Conservation (phyloP, 2,797 vertebrate genomes). For the Falco cherrug region DNA sequence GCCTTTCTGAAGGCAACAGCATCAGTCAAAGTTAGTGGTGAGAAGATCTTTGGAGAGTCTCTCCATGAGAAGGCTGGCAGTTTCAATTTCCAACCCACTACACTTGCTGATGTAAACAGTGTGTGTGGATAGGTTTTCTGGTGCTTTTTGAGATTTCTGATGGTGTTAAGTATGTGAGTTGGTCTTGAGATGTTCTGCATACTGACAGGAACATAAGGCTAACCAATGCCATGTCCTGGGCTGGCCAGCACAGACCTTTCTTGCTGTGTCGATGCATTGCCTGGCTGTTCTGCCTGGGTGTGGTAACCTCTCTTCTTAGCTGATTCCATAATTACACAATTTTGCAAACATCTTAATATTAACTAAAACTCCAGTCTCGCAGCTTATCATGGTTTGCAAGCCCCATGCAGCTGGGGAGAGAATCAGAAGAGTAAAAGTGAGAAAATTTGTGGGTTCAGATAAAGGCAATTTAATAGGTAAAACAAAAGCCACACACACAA, state of each 20-base stretch:
- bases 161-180: background rate
- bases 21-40: background rate
- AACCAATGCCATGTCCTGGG: background rate
- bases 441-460: no score
- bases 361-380: background rate
- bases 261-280: background rate
- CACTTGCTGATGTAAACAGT: background rate
- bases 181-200: background rate
- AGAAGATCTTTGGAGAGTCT: background rate
- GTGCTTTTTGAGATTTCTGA: background rate
- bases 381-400: background rate
- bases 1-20: background rate
- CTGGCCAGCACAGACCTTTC: background rate
- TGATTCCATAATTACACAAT: background rate
- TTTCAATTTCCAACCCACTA: background rate
- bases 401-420: no score
- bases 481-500: no score
- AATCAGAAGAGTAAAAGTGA: no score
- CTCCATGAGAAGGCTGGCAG: background rate
- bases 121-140: background rate
- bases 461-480: no score
- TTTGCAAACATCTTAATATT: background rate
- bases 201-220: background rate
- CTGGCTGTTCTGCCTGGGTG: background rate
- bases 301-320: background rate